Percentiles rank a stretch among this genome's conserved stretches.
Conservation (phyloP, 2,113 vertebrate genomes). For the Hassar affinis region DNA sequence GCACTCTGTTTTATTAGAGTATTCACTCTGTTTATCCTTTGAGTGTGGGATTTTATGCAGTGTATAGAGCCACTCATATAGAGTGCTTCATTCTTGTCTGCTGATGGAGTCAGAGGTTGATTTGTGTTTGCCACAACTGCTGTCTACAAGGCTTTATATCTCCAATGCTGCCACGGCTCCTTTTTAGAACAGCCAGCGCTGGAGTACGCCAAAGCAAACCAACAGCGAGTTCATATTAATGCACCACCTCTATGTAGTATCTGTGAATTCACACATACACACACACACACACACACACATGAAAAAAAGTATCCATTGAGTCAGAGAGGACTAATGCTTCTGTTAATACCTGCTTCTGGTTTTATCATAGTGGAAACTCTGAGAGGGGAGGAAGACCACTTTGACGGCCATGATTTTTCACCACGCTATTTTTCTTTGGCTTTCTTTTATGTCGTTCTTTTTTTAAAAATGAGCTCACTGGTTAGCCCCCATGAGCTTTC, state of each 20-base stretch:
- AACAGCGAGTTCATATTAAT: conserved; percentile 18
- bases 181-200: conserved; percentile 23
- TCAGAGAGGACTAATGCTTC: conserved; percentile 44
- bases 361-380: conserved; percentile 64
- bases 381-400: conserved; percentile 49
- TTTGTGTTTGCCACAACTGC: conserved; percentile 41
- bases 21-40: conserved; percentile 35
- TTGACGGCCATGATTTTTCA: conserved; percentile 54
- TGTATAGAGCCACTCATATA: conserved; percentile 21
- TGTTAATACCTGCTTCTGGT: conserved; percentile 59
- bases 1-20: conserved; percentile 25
- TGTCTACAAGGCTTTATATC: conserved; percentile 40
- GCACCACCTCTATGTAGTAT: conserved; percentile 19
- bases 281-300: conserved; percentile 27
- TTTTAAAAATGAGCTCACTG: conserved; percentile 58
- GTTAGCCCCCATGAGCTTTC: conserved; percentile 43
- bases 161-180: conserved; percentile 12
- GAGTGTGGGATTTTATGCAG: conserved; percentile 29
- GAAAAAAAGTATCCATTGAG: conserved; percentile 23
- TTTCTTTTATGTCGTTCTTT: conserved; percentile 50
- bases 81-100: conserved; percentile 34
- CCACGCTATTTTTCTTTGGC: conserved; percentile 51
- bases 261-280: conserved; percentile 18
- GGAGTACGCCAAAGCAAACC: conserved; percentile 26
- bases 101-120: conserved; percentile 39